Base-by-base conservation (phyloP, 2,113 vertebrate species). In the Trochalopteron elliotii region DNA sequence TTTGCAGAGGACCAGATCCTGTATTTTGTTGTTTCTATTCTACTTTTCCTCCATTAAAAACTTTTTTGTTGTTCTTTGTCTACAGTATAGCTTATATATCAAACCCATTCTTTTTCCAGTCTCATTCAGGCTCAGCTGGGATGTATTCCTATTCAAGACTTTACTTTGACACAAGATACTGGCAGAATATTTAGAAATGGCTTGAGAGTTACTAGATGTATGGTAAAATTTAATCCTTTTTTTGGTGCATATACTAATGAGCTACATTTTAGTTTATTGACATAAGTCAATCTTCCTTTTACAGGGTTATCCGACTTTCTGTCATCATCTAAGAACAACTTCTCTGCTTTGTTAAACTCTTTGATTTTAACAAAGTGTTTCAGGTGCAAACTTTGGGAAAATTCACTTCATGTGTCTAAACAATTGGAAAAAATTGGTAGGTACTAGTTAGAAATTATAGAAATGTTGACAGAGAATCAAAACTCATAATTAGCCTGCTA, bases 381-480 rank as follows among this genome's bases (percentile, higher is more conserved):
- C 97, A 98, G 98, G 85, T 99, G 99, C 95, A 99, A 97, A 96
- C 98, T 99, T 93, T 99, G 99, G 99, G 99, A 99, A 97, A 99
- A 99, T 96, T 99, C 99, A 15, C 97, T 97, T 17, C 98, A 98
- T 64, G 97, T 99, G 75, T 99, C 99, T 79, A 99, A 98, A 96
- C 99, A 99, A 88, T 87, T 99, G 96, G 99, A 99, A 96, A 99
- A 99, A 98, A 99, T 99, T 92, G 99, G 99, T 99, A 97, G 27
- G 98, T 98, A 83, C 16, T 9, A 83, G 23, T 61, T 55, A 40
- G 24, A 47, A 95, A 42, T 68, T 30, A 63, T 49, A 37, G 83
- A 52, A 59, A 4, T 83, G 22, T 83, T 85, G 63, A 74, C 59
- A 83, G 13, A 72, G 27, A 90, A 75, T 39, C 28, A 57, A 79